These are phyloP conservation scores for Branchinecta lynchi DNA, from an alignment of 1,140 invertebrate species.

Conservation along the genomic window DNA sequence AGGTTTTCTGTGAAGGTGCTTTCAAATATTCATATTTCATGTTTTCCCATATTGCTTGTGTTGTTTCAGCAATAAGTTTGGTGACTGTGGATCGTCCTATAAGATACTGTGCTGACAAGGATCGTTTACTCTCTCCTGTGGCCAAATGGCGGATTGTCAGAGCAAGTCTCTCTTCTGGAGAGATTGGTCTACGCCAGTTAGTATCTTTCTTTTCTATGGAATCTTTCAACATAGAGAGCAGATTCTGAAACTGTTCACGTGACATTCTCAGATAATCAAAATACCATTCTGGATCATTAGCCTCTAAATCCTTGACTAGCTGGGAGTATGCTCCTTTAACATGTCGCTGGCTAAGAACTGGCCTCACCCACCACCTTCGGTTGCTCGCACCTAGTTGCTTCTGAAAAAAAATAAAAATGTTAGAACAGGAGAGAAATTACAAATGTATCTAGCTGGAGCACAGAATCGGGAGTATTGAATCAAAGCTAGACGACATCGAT, in stretches of 20 bases:
- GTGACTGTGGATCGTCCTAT: conserved; percentile 9
- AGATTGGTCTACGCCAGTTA: not conserved
- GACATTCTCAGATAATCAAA: not conserved
- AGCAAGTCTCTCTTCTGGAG: conserved; percentile 1
- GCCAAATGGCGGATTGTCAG: conserved; percentile 18
- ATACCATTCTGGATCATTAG: not conserved
- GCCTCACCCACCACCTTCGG: not conserved
- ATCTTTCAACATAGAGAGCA: not conserved
- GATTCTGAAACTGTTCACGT: not conserved
- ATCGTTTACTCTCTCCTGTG: conserved; percentile 16
- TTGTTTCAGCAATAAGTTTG: conserved; percentile 6
- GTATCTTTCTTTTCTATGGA: not conserved
- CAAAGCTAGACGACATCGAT: too few species aligned
- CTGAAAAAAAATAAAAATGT: not conserved
- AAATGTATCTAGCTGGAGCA: too few species aligned
- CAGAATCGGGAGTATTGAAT: too few species aligned
- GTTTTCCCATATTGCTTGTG: not conserved
- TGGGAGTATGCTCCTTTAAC: not conserved
- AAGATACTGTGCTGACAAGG: conserved; percentile 7
- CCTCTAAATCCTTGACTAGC: not conserved
- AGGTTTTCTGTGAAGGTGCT: conserved; percentile 18
- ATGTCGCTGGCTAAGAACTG: not conserved
- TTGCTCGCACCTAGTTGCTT: not conserved
- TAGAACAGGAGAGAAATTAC: too few species aligned
- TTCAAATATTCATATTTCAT: conserved; percentile 23